These are phyloP conservation scores for Lysandra coridon DNA, from an alignment of 2,888 invertebrate species.

Conservation along the genomic window DNA sequence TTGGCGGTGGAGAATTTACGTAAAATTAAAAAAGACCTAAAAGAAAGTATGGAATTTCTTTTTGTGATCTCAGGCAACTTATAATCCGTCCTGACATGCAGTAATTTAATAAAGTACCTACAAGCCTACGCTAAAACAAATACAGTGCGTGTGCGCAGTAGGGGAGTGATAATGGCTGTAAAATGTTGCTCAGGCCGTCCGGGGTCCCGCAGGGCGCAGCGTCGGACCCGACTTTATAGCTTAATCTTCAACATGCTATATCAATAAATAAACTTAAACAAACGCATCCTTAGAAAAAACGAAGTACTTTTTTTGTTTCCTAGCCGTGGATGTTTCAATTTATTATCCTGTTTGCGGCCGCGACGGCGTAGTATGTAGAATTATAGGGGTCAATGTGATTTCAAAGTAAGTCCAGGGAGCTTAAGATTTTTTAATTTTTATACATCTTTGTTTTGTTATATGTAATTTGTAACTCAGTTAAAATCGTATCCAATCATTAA, in stretches of 20 bases:
- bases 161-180: constrained; percentile 52
- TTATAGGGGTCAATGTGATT: neutral
- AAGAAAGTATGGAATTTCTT: neutral
- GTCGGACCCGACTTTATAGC: constrained; percentile 71
- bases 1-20: neutral
- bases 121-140: constrained; percentile 37
- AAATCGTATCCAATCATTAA: neutral
- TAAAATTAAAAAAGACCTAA: neutral
- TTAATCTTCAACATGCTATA: constrained; percentile 72
- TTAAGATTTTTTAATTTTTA: neutral
- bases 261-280: constrained; percentile 71
- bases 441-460: neutral
- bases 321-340: constrained; percentile 11
- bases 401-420: neutral
- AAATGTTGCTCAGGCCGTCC: constrained; percentile 59
- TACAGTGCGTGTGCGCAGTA: constrained; percentile 34
- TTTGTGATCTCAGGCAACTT: neutral
- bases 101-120: constrained; percentile 18
- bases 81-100: neutral
- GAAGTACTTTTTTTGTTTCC: neutral
- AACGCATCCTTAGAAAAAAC: constrained; percentile 45
- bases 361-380: constrained; percentile 4
- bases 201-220: constrained; percentile 70
- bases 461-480: neutral
- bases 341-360: constrained; percentile 14